phyloP scores from a whole-genome alignment of 2,797 vertebrate genomes.

The Coregonus suidteri region DNA sequence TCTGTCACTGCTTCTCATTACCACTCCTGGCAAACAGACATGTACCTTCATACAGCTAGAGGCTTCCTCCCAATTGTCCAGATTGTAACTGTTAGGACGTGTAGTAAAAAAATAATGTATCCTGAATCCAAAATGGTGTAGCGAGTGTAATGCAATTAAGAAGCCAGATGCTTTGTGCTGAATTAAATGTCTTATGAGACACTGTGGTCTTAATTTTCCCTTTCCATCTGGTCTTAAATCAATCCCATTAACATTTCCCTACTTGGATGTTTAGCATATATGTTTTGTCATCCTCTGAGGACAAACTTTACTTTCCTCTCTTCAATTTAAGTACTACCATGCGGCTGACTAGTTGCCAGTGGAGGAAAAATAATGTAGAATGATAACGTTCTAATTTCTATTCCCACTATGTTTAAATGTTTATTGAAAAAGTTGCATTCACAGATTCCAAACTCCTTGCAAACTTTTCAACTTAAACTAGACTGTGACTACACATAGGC shows the following conservation, averaged over 20 bases:
- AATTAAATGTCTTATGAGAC: conserved; percentile 42
- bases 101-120: conserved; percentile 34
- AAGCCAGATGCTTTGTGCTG: conserved; percentile 49
- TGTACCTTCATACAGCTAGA: conserved; percentile 36
- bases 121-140: neutral
- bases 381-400: conserved; percentile 10
- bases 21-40: conserved; percentile 37
- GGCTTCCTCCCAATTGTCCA: conserved; percentile 48
- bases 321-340: conserved; percentile 19
- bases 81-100: conserved; percentile 39
- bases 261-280: conserved; percentile 30
- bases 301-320: conserved; percentile 20
- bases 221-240: conserved; percentile 50
- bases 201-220: conserved; percentile 41
- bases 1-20: conserved; percentile 49
- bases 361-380: conserved; percentile 19
- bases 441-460: neutral
- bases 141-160: conserved; percentile 45
- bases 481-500: neutral
- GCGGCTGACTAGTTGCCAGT: conserved; percentile 23
- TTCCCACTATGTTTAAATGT: neutral
- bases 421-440: neutral
- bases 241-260: conserved; percentile 36
- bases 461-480: neutral
- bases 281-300: conserved; percentile 17